These are phyloP conservation scores for Hymenopus coronatus DNA, from an alignment of 2,888 invertebrate genomes.

Conservation along the genomic window DNA sequence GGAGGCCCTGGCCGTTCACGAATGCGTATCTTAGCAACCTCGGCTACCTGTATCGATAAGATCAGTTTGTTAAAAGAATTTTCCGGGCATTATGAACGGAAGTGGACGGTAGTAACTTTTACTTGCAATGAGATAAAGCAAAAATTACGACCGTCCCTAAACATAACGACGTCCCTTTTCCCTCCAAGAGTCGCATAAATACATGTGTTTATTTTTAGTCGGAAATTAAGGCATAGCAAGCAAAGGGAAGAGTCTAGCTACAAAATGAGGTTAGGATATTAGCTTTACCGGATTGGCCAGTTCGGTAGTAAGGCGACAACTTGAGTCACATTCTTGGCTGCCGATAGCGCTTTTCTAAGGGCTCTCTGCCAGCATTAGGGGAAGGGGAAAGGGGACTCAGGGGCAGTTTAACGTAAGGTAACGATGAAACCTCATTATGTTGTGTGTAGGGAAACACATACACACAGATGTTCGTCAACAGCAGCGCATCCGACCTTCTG, in stretches of 20 bases:
- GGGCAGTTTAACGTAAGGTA: neutral
- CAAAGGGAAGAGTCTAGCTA: neutral
- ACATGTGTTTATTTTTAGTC: neutral
- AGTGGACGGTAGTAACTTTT: neutral
- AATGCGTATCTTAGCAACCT: no score
- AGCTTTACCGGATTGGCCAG: neutral
- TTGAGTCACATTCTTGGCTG: conserved; percentile 6
- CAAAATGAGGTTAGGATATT: neutral
- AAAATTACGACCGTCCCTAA: neutral
- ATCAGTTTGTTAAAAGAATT: neutral
- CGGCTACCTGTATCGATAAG: no score
- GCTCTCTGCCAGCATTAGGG: conserved; percentile 4
- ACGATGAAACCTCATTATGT: neutral
- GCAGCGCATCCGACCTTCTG: neutral
- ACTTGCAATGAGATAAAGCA: neutral
- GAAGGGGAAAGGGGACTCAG: neutral
- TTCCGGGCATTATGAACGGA: neutral
- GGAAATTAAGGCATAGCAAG: neutral
- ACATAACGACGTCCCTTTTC: neutral
- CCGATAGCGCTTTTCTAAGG: conserved; percentile 8
- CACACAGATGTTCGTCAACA: neutral
- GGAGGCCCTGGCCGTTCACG: no score
- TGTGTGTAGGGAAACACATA: neutral
- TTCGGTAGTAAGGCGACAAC: neutral
- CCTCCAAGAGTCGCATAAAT: neutral